Evolutionary conservation across 2,888 invertebrate species (phyloP), one percentile per base, ranked within the genome.

Genomic region (Pterostichus niger): DNA sequence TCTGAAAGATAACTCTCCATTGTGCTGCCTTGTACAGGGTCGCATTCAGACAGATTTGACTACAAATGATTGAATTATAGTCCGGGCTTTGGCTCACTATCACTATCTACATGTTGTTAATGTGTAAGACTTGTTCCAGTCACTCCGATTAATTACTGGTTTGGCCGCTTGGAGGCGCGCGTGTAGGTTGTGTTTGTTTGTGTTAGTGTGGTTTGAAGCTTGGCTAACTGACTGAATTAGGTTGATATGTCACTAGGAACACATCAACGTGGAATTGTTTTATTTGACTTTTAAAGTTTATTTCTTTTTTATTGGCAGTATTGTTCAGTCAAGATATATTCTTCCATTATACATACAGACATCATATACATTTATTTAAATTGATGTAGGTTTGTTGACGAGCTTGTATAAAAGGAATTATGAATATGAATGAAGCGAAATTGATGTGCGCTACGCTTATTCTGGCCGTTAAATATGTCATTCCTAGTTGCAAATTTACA

Each of bases 61-160:
- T 64, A n/a, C 46, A 40, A 24, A 49, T 79, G 79, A 79, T 79
- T 79, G 79, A 79, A 79, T 79, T 79, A 79, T 79, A 64, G 79
- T n/a, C 13, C 7, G 9, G 4, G 52, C 33, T 0, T 31, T 46
- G 56, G 44, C 17, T 31, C 81, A 85, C 87, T 88, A 87, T 88
- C 88, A 85, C 84, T 80, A 82, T 83, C 86, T 87, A 88, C 88
- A 87, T 87, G 86, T 87, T 88, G 88, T 88, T 88, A 88, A 88
- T 88, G 88, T 88, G 87, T 88, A 87, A 87, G 87, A 86, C 88
- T 87, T 88, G 88, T 88, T 87, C 86, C 86, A 87, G 87, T 87
- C 87, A 87, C 86, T 88, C 85, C 87, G 87, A 88, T 88, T 88
- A 88, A 88, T 88, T 88, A 88, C 87, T 85, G 84, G 86, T 86